A percentile compares a stretch with the other conserved stretches of the same genome.
Evolutionary conservation across 1,140 invertebrate genomes (phyloP).

Genomic region (Drosophila kepulauana): DNA sequence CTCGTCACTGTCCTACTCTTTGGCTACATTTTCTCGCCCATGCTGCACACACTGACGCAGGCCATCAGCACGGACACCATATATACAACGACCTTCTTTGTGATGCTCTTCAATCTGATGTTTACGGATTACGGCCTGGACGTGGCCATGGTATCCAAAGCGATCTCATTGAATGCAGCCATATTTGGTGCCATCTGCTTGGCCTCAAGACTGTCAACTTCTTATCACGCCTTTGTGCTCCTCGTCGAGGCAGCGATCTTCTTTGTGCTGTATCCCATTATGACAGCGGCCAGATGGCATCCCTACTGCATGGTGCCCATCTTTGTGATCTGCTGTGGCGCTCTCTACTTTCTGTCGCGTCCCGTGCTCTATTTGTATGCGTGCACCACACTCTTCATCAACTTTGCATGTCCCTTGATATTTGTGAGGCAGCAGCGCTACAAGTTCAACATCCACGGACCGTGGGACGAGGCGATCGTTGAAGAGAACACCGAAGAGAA

Average conservation of each 20-base stretch:
- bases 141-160: slow-evolving; percentile 92
- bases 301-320: slow-evolving; percentile 72
- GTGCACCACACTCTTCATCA: slow-evolving; percentile 88
- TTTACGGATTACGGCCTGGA: slow-evolving; percentile 96
- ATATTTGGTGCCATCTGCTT: slow-evolving; percentile 97
- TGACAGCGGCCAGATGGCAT: slow-evolving; percentile 88
- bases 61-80: slow-evolving; percentile 98
- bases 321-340: slow-evolving; percentile 62
- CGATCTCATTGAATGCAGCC: slow-evolving; percentile 94
- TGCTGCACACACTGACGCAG: slow-evolving; percentile 97
- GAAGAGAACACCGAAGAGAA: slow-evolving; percentile 85
- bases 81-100: slow-evolving; percentile 94
- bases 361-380: slow-evolving; percentile 88
- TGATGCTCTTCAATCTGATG: slow-evolving; percentile 94
- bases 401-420: slow-evolving; percentile 91
- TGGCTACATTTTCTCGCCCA: slow-evolving; percentile 94
- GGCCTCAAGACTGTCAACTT: slow-evolving; percentile 93
- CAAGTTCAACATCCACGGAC: slow-evolving; percentile 97
- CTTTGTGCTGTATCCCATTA: slow-evolving; percentile 95
- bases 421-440: slow-evolving; percentile 93
- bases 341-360: slow-evolving; percentile 87
- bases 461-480: slow-evolving; percentile 96
- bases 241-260: slow-evolving; percentile 93
- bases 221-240: slow-evolving; percentile 94
- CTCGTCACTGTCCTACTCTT: slow-evolving; percentile 92